Conservation (phyloP, 2,797 vertebrate genomes). For the Coilia nasus region DNA sequence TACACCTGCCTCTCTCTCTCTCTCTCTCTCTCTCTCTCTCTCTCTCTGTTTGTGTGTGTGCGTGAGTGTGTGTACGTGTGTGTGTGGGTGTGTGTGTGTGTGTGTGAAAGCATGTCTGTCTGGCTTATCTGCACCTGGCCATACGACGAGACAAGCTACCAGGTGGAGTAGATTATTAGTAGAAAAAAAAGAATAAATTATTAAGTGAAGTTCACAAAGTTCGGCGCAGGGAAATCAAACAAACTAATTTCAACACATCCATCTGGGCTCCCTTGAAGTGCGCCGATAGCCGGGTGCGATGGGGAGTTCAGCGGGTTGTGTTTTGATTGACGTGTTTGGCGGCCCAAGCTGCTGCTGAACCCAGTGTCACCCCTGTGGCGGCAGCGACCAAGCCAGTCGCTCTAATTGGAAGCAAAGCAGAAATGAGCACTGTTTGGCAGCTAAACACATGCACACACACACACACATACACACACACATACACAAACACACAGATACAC, state of each 20-base stretch:
- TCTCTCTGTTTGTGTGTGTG: neutral
- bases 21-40: too few species aligned
- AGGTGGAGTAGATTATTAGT: neutral
- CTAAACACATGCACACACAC: neutral
- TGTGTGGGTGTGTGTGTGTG: neutral
- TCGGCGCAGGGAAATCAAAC: slow-evolving; percentile 6
- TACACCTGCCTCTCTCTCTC: neutral
- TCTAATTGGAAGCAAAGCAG: slow-evolving; percentile 15
- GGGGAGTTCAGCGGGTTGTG: slow-evolving; percentile 9
- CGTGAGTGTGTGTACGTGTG: neutral
- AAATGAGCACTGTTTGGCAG: neutral
- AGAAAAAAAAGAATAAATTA: slow-evolving; percentile 17
- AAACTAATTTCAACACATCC: slow-evolving; percentile 13
- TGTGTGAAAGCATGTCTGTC: neutral
- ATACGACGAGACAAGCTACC: neutral
- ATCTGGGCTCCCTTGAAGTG: neutral
- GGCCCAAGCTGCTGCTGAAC: neutral
- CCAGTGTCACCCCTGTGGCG: neutral
- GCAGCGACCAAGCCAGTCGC: slow-evolving; percentile 5
- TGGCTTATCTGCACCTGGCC: neutral
- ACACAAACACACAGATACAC: too few species aligned
- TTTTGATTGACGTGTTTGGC: slow-evolving; percentile 23
- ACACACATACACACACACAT: neutral
- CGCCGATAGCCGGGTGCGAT: neutral
- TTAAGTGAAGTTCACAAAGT: slow-evolving; percentile 16